Evolutionary conservation across 2,113 vertebrate species (phyloP), one percentile per base, ranked within the genome.

Genomic region (Castor canadensis): DNA sequence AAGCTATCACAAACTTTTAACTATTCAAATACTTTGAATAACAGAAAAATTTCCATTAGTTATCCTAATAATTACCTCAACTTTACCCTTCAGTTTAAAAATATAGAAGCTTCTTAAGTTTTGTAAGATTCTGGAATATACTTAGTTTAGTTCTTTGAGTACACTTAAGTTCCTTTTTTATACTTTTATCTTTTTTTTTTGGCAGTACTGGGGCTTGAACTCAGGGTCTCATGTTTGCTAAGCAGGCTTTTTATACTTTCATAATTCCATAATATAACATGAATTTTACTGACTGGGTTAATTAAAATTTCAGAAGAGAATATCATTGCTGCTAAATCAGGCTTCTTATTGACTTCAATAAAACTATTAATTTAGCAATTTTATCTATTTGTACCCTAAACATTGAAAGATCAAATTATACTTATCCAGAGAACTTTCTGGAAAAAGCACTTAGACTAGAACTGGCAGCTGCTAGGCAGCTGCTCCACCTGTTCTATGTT

Each of bases 71-170:
- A 47, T 91, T 6, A 52, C 45, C n/a, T 77, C 19, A 72, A 17
- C 52, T 95, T 30, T 93, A 22, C 4, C 71, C 30, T 56, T 66
- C 28, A 56, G 35, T 58, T 17, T 22, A 80, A 71, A 58, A 89
- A 73, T 72, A 47, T 3, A 45, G 24, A 79, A n/a, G n/a, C n/a
- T n/a, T n/a, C n/a, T 56, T 64, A 83, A 69, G 1, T 90, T 93
- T 85, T 73, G 80, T 79, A 72, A 93, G 62, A 73, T 89, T 80
- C 56, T 93, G 30, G 35, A 80, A 85, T 49, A 73, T 4, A 83
- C 9, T 84, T 30, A 24, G 10, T 20, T 87, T 87, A 45, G 35
- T 75, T 93, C 73, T 81, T 67, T 28, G 30, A 62, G n/a, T 71
- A n/a, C 24, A 28, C 87, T 4, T 49, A 40, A 38, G 75, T 81